Base-by-base conservation (phyloP, 2,113 vertebrate genomes). In the Erpornis zantholeuca region DNA sequence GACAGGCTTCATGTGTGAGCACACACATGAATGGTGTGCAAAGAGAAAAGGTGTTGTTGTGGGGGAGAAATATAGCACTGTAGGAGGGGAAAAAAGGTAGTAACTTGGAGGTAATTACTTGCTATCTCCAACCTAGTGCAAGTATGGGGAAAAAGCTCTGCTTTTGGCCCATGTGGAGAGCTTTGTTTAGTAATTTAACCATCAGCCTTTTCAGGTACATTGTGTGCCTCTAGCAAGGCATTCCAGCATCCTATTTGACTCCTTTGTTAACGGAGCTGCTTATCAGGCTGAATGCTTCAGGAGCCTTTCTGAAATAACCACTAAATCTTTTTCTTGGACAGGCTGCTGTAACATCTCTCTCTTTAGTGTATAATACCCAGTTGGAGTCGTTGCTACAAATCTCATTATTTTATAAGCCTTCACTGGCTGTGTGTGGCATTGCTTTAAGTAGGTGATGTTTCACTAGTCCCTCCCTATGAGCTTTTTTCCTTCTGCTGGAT, bases 101-200 rank as follows among this genome's bases (percentile, higher is more conserved):
- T 70, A 90, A 80, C 94, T 92, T 92, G 69, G 49, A 94, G 76
- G 33, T 82, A 94, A 88, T 97, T 94, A 53, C 71, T 96, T 96
- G 61, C 73, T 77, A 45, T 88, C 59, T 83, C 33, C 73, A 93
- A 56, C 50, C 31, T 50, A 84, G 68, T 63, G 82, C 44, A 81
- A 82, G 52, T 85, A 50, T 40, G 49, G 65, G 64, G 60, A 38
- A 64, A 88, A 93, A 73, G 3, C 8, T 12, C 56, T 92, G 19
- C 76, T 96, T 95, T 94, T 64, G 85, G 72, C 83, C 91, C 70
- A 42, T 42, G 35, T 89, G 69, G 53, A 91, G 52, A 53, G 50
- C 61, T 90, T 94, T 87, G 68, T 83, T 92, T 96, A 90, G 90
- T 84, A 95, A 95, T 96, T 94, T 87, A 89, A 72, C 86, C 80